Conservation (phyloP, 2,888 invertebrate species). For the Chymomyza fuscimana region DNA sequence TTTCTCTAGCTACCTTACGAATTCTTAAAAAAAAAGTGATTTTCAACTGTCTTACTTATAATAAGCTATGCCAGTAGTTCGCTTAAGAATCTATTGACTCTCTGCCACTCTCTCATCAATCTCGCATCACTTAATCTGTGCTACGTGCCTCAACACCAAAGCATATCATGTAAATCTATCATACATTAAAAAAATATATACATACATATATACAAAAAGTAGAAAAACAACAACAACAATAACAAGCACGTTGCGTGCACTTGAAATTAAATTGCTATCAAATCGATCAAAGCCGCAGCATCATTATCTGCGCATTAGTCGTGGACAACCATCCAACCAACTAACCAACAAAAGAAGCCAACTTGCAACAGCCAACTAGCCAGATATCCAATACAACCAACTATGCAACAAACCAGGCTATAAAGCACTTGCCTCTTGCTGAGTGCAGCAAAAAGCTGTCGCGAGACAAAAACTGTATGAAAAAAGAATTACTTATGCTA, state of each 20-base stretch:
- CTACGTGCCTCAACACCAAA: conserved; percentile 66
- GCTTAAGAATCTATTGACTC: neutral
- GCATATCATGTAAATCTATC: conserved; percentile 34
- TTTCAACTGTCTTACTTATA: neutral
- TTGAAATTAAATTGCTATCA: conserved; percentile 71
- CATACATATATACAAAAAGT: neutral
- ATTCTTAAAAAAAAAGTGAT: neutral
- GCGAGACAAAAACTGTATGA: neutral
- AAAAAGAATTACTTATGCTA: no score
- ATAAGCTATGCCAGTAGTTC: neutral
- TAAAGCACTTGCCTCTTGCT: neutral
- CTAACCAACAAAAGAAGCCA: no score
- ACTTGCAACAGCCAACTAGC: conserved; percentile 7
- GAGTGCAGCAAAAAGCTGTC: neutral
- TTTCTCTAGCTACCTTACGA: neutral
- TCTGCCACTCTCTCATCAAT: neutral
- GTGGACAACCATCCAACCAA: conserved; percentile 33
- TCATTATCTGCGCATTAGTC: conserved; percentile 70
- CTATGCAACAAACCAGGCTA: neutral
- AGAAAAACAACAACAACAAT: neutral
- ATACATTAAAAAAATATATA: conserved; percentile 27
- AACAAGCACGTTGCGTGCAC: conserved; percentile 50
- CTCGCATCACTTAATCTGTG: neutral
- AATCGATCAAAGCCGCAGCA: conserved; percentile 72
- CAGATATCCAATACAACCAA: neutral